These are phyloP conservation scores for Isurus oxyrinchus DNA, from an alignment of 2,113 vertebrate genomes.

Conservation along the genomic window DNA sequence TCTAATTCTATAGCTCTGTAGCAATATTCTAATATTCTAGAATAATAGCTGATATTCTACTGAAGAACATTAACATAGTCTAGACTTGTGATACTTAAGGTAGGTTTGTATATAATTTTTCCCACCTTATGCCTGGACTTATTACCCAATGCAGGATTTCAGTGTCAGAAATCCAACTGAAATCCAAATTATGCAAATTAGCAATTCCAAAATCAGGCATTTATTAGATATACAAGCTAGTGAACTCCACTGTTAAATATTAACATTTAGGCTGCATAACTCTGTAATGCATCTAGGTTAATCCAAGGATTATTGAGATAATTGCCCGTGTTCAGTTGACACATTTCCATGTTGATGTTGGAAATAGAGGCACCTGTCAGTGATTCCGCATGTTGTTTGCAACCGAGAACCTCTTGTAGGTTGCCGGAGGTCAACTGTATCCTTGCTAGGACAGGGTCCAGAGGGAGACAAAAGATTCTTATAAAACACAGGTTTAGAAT, in stretches of 20 bases:
- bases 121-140: neutral
- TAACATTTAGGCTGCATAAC: neutral
- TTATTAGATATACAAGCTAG: neutral
- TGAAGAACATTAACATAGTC: neutral
- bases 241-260: neutral
- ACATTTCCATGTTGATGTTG: neutral
- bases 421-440: neutral
- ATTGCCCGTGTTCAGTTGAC: neutral
- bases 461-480: neutral
- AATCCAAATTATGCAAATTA: neutral
- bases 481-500: neutral
- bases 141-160: neutral
- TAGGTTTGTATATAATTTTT: neutral
- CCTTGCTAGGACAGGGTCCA: neutral
- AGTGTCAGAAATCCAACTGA: neutral
- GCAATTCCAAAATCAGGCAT: neutral
- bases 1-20: neutral
- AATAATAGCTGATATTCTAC: neutral
- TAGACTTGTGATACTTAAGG: neutral
- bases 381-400: slow-evolving; percentile 8
- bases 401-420: neutral
- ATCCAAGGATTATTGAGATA: neutral
- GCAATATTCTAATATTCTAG: neutral
- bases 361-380: neutral
- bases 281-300: neutral